Base-by-base conservation (phyloP, 2,113 vertebrate species). In the Sprattus sprattus region DNA sequence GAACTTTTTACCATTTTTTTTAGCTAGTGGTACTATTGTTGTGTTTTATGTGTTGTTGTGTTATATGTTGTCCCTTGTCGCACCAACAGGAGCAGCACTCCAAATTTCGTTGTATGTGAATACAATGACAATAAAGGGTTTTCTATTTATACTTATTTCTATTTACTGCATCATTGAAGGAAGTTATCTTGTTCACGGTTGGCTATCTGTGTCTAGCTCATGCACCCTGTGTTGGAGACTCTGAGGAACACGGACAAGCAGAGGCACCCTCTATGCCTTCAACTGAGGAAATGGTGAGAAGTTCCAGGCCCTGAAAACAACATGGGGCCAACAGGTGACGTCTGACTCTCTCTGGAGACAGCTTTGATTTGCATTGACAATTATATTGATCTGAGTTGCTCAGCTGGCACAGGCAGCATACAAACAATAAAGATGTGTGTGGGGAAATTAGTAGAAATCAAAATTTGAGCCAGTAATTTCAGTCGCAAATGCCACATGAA, bases 141-240 rank as follows among this genome's bases (percentile, higher is more conserved):
- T 39, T 39, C 39, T 39, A 39, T 39, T 39, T 39, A 39, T 39
- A 39, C 2, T 39, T 39, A 39, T 39, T 71, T 1, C 22, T 10
- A 18, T 39, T 78, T 39, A 78, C 57, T 64, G 20, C 67, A 75
- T 75, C 67, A 75, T 28, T 75, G 8, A 28, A 78, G 64, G 13
- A 78, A 78, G 71, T 4, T 4, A 3, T 71, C 28, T 15, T 78
- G 9, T 39, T 78, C 25, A 78, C 25, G 39, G 71, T 16, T 39
- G 28, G 39, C 39, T 78, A 5, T 78, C 11, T 78, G 3, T 78
- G n/a, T 71, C 10, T 32, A 99, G 98, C 95, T 99, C 88, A 99
- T 99, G 98, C 98, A 99, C 91, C 98, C 98, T 0, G 97, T 99
- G 8, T 93, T 99, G 94, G 97, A 99, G 92, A 96, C 98, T 0